A percentile compares a stretch with the other conserved stretches of the same genome.
Evolutionary conservation across 1,140 invertebrate genomes (phyloP).

Genomic region (Camponotus vicinus): DNA sequence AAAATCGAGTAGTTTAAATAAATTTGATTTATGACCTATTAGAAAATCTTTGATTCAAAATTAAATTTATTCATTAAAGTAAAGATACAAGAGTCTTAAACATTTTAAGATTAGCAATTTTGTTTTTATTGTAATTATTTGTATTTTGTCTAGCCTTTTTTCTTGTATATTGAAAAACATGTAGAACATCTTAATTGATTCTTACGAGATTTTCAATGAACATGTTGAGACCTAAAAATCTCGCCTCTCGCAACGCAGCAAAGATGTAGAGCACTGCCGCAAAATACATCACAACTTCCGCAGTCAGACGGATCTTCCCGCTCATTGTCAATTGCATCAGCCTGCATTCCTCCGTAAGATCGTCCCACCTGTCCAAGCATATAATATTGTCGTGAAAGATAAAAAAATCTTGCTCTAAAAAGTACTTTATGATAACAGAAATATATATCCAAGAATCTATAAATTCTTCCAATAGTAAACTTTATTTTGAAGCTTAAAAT

Average conservation of each 20-base stretch:
- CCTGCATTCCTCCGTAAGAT: conserved; percentile 90
- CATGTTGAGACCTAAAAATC: conserved; percentile 95
- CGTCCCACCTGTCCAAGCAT: conserved; percentile 88
- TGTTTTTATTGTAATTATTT: too few species aligned
- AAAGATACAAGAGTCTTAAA: background rate
- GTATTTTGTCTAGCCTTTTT: too few species aligned
- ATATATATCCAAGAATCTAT: background rate
- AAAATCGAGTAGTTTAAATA: too few species aligned
- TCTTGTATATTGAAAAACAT: background rate
- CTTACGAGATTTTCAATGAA: conserved; percentile 96
- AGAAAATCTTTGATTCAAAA: background rate
- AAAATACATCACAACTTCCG: conserved; percentile 91
- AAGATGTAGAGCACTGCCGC: conserved; percentile 94
- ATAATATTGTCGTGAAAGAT: background rate
- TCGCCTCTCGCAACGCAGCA: conserved; percentile 92
- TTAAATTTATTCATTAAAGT: background rate
- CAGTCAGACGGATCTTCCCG: conserved; percentile 89
- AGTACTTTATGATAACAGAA: background rate
- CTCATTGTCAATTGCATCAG: conserved; percentile 88
- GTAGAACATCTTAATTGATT: background rate
- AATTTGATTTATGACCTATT: background rate
- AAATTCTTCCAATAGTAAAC: background rate
- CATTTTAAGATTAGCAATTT: too few species aligned
- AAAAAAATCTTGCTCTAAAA: background rate
- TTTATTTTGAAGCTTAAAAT: background rate